Evolutionary conservation across 2,113 vertebrate species (phyloP).

Genomic region (Hypanus sabinus): DNA sequence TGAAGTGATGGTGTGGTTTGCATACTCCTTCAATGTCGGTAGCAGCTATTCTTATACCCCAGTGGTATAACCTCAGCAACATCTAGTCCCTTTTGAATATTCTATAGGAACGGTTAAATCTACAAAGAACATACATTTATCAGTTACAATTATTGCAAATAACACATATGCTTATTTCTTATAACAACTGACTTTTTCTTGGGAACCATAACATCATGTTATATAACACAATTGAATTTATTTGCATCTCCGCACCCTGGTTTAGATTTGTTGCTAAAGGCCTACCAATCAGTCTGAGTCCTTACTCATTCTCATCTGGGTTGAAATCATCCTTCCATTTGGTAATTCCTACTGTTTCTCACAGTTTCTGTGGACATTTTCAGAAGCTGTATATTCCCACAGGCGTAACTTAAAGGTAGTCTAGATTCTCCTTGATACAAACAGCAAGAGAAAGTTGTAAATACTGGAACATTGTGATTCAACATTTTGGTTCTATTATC

Average conservation of each 20-base stretch:
- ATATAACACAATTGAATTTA: constrained; percentile 3
- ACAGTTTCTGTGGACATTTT: not conserved
- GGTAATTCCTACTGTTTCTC: not conserved
- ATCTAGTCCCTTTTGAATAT: not conserved
- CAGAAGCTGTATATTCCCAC: not conserved
- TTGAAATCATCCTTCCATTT: not conserved
- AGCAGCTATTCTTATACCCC: too few relatives aligned
- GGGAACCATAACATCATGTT: not conserved
- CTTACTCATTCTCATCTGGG: not conserved
- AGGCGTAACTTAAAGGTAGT: not conserved
- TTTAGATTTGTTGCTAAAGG: not conserved
- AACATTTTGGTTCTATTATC: not conserved
- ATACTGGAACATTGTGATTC: not conserved
- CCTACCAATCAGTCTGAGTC: not conserved
- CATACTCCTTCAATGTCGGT: too few relatives aligned
- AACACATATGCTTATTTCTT: not conserved
- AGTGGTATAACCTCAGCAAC: too few relatives aligned
- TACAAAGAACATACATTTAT: not conserved
- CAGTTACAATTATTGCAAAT: not conserved
- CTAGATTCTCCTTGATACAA: not conserved
- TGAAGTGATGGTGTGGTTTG: too few relatives aligned
- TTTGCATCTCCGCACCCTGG: too few relatives aligned
- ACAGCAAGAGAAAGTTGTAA: not conserved
- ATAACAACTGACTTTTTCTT: not conserved
- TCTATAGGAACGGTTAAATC: not conserved